Evolutionary conservation across 2,888 invertebrate genomes (phyloP).

Genomic region (Eremobia ochroleuca): DNA sequence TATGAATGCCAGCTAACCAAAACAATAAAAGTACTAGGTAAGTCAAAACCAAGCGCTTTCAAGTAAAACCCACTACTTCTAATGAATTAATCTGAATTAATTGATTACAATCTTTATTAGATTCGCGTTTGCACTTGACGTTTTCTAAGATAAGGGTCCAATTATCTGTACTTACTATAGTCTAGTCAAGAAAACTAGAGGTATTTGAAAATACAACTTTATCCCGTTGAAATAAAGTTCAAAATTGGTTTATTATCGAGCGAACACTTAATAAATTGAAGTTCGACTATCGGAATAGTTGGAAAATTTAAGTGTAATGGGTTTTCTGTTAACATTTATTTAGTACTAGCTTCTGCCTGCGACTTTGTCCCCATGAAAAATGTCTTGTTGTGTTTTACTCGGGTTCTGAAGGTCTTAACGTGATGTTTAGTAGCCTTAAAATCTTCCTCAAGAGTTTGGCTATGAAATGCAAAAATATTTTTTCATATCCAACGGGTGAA

Average conservation of each 20-base stretch:
- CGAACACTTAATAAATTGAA: neutral
- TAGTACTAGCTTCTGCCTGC: neutral
- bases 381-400: neutral
- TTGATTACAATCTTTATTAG: constrained; percentile 26
- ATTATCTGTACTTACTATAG: constrained; percentile 14
- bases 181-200: neutral
- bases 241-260: neutral
- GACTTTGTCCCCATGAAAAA: neutral
- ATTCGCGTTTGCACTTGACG: constrained; percentile 37
- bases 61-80: neutral
- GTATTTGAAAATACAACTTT: neutral
- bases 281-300: constrained; percentile 12
- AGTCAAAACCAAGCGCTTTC: neutral
- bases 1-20: neutral
- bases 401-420: too few relatives aligned
- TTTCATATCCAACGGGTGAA: too few relatives aligned
- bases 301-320: neutral
- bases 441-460: too few relatives aligned
- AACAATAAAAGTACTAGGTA: neutral
- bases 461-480: too few relatives aligned
- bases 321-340: neutral
- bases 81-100: constrained; percentile 20
- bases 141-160: constrained; percentile 31
- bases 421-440: too few relatives aligned
- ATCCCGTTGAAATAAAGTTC: neutral